Percentiles rank a stretch among this genome's conserved stretches.
phyloP scores from a whole-genome alignment of 2,113 vertebrate genomes.

The Hymenochirus boettgeri region DNA sequence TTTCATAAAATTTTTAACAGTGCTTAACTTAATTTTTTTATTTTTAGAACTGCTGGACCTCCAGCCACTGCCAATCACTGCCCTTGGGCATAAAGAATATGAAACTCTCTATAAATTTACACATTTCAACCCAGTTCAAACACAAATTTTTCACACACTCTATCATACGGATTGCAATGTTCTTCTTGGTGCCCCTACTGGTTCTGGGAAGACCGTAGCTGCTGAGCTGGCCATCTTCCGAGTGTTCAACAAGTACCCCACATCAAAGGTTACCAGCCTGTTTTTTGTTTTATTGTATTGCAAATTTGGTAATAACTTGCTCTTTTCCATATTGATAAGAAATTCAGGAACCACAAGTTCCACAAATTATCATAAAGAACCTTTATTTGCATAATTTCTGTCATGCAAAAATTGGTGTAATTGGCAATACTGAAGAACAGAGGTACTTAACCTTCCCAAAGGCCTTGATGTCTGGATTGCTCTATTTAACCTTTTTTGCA shows the following conservation, averaged over 20 bases:
- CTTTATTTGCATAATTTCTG: too few relatives aligned
- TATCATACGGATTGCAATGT: constrained; percentile 95
- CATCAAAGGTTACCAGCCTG: constrained; percentile 83
- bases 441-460: too few relatives aligned
- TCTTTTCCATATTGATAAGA: too few relatives aligned
- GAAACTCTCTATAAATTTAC: constrained; percentile 92
- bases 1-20: too few relatives aligned
- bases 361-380: too few relatives aligned
- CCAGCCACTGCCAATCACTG: constrained; percentile 84
- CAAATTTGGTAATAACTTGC: too few relatives aligned
- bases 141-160: constrained; percentile 94
- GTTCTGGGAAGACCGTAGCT: constrained; percentile 95
- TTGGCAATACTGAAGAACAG: too few relatives aligned
- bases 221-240: constrained; percentile 96
- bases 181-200: constrained; percentile 93
- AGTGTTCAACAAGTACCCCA: constrained; percentile 89
- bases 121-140: constrained; percentile 97
- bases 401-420: too few relatives aligned
- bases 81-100: constrained; percentile 76
- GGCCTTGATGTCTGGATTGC: too few relatives aligned
- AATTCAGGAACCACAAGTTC: too few relatives aligned
- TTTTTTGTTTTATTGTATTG: too few relatives aligned
- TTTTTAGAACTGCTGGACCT: constrained; percentile 90
- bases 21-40: constrained; percentile 22
- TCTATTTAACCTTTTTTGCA: too few relatives aligned